These are phyloP conservation scores for Sceloporus tristichus DNA, from an alignment of 2,113 vertebrate species.

Conservation along the genomic window DNA sequence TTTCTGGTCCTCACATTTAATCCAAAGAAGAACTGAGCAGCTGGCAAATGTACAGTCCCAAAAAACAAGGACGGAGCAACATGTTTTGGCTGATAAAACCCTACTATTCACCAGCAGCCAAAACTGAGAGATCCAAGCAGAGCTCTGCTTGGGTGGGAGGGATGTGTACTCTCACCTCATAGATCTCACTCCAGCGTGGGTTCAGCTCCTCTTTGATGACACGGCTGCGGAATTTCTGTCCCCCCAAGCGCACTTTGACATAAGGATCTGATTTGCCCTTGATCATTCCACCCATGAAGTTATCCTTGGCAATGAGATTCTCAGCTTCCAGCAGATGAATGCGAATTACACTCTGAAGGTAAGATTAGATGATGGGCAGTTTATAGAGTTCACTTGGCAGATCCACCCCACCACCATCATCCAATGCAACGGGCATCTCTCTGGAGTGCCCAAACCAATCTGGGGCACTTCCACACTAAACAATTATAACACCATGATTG, in stretches of 20 bases:
- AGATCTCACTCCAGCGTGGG: conserved; percentile 91
- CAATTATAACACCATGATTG: too few relatives aligned
- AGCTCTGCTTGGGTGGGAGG: rapidly evolving
- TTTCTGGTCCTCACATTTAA: too few relatives aligned
- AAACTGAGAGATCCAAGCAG: too few relatives aligned
- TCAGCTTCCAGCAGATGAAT: conserved; percentile 90
- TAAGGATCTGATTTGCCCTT: conserved; percentile 95
- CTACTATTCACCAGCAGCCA: neutral
- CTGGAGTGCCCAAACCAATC: neutral
- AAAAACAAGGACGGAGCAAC: neutral
- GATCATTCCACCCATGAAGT: conserved; percentile 89
- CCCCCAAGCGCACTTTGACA: conserved; percentile 86
- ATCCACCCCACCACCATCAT: neutral
- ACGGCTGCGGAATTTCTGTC: conserved; percentile 84
- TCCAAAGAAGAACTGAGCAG: too few relatives aligned
- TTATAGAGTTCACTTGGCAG: neutral
- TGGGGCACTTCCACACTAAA: too few relatives aligned
- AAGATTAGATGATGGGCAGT: neutral
- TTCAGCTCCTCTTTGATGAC: conserved; percentile 92
- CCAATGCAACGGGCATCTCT: neutral
- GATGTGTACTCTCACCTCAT: conserved; percentile 80
- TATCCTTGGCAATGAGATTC: conserved; percentile 91
- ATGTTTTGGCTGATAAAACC: neutral
- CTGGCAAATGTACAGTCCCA: neutral
- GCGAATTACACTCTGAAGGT: conserved; percentile 85